Evolutionary conservation across 2,888 invertebrate species (phyloP).

Genomic region (Tachina fera): DNA sequence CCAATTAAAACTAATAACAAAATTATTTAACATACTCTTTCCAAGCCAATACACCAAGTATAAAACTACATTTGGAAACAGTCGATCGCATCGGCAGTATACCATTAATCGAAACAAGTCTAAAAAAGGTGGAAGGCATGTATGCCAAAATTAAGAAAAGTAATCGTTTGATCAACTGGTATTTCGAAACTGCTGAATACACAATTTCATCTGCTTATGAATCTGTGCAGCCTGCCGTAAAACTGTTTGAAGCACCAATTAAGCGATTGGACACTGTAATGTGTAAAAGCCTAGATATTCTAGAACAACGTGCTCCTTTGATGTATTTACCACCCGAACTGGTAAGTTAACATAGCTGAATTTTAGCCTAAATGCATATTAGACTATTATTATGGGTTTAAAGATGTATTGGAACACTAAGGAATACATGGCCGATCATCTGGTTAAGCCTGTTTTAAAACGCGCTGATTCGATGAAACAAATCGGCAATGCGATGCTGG

Average conservation of each 20-base stretch:
- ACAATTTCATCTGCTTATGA: conserved; percentile 89
- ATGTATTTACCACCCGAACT: conserved; percentile 93
- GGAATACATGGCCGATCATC: conserved; percentile 87
- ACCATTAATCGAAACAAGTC: conserved; percentile 92
- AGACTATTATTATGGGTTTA: conserved; percentile 77
- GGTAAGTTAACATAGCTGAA: conserved; percentile 84
- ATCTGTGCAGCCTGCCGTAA: conserved; percentile 89
- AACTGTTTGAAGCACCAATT: conserved; percentile 89
- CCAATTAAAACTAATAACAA: conserved; percentile 48
- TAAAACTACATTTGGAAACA: conserved; percentile 86
- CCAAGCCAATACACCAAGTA: conserved; percentile 76
- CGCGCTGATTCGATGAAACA: conserved; percentile 93
- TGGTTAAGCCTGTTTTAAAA: conserved; percentile 88
- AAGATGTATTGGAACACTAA: conserved; percentile 92
- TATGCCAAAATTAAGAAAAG: conserved; percentile 91
- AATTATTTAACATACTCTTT: not conserved
- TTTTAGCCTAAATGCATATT: conserved; percentile 52
- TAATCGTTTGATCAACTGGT: conserved; percentile 90
- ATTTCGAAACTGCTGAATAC: conserved; percentile 89
- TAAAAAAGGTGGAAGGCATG: conserved; percentile 88
- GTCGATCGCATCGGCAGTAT: conserved; percentile 90
- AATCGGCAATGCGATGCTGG: conserved; percentile 87
- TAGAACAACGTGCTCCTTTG: conserved; percentile 92
- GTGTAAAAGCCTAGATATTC: conserved; percentile 91
- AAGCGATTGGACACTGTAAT: conserved; percentile 89